These are phyloP conservation scores for Phrynocephalus versicolor DNA, from an alignment of 2,113 vertebrate genomes.

Conservation along the genomic window DNA sequence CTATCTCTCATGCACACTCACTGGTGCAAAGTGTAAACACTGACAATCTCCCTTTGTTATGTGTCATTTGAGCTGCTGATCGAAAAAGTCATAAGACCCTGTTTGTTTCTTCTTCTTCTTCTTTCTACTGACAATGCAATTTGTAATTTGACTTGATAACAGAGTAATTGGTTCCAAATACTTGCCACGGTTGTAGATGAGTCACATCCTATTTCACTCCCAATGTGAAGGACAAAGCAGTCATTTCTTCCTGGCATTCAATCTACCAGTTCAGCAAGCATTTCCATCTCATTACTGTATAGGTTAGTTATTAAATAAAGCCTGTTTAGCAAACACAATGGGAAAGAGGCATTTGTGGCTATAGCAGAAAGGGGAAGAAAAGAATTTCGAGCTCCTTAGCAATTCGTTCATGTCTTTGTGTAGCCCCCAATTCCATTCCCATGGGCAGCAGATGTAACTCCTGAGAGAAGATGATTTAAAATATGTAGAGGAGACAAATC, in stretches of 20 bases:
- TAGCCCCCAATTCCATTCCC: background rate
- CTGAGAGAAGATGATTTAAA: background rate
- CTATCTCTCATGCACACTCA: background rate
- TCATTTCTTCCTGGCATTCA: background rate
- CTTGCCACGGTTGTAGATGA: background rate
- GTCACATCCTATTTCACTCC: conserved; percentile 24
- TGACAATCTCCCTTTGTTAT: background rate
- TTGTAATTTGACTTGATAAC: conserved; percentile 28
- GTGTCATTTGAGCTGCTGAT: background rate
- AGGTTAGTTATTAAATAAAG: conserved; percentile 39
- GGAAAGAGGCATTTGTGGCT: conserved; percentile 1
- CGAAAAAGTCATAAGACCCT: background rate
- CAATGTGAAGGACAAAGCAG: conserved; percentile 28
- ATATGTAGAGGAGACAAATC: conserved; percentile 1
- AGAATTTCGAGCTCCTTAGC: conserved; percentile 17
- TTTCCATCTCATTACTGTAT: conserved; percentile 26
- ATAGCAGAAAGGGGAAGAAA: conserved; percentile 7
- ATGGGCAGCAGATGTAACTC: background rate
- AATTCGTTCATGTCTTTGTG: background rate
- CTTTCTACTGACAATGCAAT: background rate
- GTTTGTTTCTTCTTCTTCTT: no score
- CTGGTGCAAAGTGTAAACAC: background rate
- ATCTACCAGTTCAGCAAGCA: background rate
- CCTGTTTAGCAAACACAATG: background rate
- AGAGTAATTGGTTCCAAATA: conserved; percentile 41